Base-by-base conservation (phyloP, 2,113 vertebrate genomes). In the Emydocephalus ijimae region DNA sequence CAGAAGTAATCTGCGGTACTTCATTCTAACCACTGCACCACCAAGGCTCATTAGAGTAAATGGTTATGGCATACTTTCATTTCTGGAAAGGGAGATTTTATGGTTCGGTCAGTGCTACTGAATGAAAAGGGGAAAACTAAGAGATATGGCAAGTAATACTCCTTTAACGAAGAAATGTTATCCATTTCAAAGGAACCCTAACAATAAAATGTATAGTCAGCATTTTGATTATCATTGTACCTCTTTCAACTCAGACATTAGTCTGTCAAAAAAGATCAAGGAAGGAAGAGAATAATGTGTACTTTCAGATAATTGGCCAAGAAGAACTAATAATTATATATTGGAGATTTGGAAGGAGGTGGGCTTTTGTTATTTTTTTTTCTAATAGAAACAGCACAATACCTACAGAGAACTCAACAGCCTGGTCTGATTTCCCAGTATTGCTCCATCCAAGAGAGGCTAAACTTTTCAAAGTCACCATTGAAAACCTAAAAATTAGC, bases 191-290 rank as follows among this genome's bases (percentile, higher is more conserved):
- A 91, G 87, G 48, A 94, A 92, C 48, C 86, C 91, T 61, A 11
- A 93, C 39, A 94, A 91, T 89, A 89, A 96, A 96, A 87, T 88
- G 39, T 55, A 54, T 29, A 26, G 91, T 85, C 91, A 50, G n/a
- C 74, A 20, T 93, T 94, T 50, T 85, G 29, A 92, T 89, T 69
- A 1, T 92, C 26, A 90, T 56, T 55, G 52, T 11, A 88, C 0
- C 11, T 52, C 81, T 89, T 87, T 90, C 21, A 61, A 26, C 0
- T 93, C 86, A 94, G 2, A 91, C 50, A 34, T 91, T 48, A 59
- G 0, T 0, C 29, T 93, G n/a, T 92, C 89, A 5, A 69, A 29
- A 0, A 7, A 90, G 48, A 87, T 45, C 21, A 1, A 21, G 1
- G 43, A 9, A 1, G 52, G 12, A 7, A 10, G 5, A 43, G n/a